Evolutionary conservation across 2,797 vertebrate genomes (phyloP).

Genomic region (Oryzias sinensis): DNA sequence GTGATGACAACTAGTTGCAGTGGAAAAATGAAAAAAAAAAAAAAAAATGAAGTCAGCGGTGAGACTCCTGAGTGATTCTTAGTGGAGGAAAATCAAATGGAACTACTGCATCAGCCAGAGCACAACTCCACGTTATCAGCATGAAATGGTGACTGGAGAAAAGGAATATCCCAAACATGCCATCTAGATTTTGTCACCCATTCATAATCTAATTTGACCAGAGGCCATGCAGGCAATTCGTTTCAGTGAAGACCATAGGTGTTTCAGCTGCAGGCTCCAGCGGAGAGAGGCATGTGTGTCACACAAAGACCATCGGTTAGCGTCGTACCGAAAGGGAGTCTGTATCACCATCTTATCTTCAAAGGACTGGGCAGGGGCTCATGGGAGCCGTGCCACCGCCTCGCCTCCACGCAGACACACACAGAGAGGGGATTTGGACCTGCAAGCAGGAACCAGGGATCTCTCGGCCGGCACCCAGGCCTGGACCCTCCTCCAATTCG

Average conservation of each 20-base stretch:
- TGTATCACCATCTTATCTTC: constrained; percentile 84
- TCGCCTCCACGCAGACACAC: constrained; percentile 73
- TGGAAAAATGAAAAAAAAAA: constrained; percentile 50
- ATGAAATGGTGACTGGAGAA: constrained; percentile 55
- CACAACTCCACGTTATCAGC: constrained; percentile 59
- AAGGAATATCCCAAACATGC: constrained; percentile 54
- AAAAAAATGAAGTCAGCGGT: constrained; percentile 36
- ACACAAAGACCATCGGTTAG: constrained; percentile 76
- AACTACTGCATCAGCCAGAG: constrained; percentile 59
- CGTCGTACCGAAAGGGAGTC: constrained; percentile 77
- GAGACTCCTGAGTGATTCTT: constrained; percentile 57
- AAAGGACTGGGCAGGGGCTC: constrained; percentile 81
- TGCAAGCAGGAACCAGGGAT: constrained; percentile 76
- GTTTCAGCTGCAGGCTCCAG: constrained; percentile 70
- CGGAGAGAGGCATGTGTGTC: constrained; percentile 71
- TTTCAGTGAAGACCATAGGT: constrained; percentile 75
- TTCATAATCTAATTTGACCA: constrained; percentile 75
- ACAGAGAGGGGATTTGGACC: constrained; percentile 77
- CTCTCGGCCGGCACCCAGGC: constrained; percentile 76
- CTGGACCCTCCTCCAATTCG: constrained; percentile 78
- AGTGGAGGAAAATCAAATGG: constrained; percentile 59
- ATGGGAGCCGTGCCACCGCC: constrained; percentile 74
- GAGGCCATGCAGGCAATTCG: constrained; percentile 61
- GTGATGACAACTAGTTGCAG: constrained; percentile 64
- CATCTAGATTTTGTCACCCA: constrained; percentile 67